These are phyloP conservation scores for Paramuricea clavata DNA, from an alignment of 92 coral and sea anemone genomes.

Conservation along the genomic window DNA sequence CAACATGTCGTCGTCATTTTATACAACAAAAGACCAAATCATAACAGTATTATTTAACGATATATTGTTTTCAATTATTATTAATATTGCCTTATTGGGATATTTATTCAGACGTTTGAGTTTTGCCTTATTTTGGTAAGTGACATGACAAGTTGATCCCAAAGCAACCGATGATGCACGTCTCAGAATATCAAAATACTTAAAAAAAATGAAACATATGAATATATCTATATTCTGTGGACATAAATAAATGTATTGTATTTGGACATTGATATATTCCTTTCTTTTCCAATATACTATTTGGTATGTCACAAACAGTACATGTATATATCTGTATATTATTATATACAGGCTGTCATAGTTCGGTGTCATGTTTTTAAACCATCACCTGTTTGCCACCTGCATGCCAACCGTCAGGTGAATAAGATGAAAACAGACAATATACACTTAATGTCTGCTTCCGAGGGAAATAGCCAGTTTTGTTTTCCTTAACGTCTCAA, in stretches of 20 bases:
- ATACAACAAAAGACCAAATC: too few species aligned
- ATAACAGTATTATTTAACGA: too few species aligned
- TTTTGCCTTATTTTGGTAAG: constrained; percentile 8
- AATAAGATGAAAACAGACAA: too few species aligned
- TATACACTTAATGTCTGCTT: too few species aligned
- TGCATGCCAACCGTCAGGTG: neutral
- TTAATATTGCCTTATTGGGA: neutral
- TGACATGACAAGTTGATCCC: constrained; percentile 5
- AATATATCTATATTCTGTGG: too few species aligned
- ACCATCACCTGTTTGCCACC: constrained; percentile 1
- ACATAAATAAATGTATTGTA: neutral
- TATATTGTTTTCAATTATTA: too few species aligned
- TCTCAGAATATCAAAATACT: neutral
- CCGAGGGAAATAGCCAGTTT: too few species aligned
- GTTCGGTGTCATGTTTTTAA: neutral
- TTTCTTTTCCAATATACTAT: too few species aligned
- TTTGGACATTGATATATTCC: neutral
- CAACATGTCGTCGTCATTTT: neutral
- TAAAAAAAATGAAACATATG: neutral
- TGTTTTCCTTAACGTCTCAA: too few species aligned
- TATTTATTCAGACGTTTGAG: neutral
- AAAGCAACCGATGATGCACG: constrained; percentile 20
- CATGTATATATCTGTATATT: neutral
- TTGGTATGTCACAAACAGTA: neutral
- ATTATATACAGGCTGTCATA: neutral